Percentiles rank a stretch among this genome's conserved stretches.
These are phyloP conservation scores for Opisthograptis luteolata DNA, from an alignment of 2,888 invertebrate species.

Conservation along the genomic window DNA sequence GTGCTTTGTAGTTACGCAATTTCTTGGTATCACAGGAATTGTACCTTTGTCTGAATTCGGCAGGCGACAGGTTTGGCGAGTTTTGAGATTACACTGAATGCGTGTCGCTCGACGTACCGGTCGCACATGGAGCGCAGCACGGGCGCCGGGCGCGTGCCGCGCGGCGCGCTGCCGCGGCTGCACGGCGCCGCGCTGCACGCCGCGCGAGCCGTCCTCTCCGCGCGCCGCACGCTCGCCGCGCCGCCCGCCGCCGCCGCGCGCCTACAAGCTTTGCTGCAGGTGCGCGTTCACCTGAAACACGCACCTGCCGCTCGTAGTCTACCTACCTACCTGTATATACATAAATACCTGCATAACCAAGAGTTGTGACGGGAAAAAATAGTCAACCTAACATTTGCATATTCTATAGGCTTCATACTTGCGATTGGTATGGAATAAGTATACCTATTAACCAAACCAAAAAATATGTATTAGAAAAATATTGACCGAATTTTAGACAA, in stretches of 20 bases:
- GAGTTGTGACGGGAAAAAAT: too few species aligned
- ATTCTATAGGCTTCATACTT: too few species aligned
- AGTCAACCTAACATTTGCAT: too few species aligned
- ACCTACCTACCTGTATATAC: too few species aligned
- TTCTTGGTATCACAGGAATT: too few species aligned
- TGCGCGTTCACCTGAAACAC: not conserved
- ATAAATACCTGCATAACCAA: too few species aligned
- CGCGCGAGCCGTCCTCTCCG: conserved; percentile 82
- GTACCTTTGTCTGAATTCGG: not conserved
- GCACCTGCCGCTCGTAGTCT: too few species aligned
- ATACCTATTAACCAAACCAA: too few species aligned
- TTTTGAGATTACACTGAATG: conserved; percentile 41
- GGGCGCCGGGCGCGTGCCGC: conserved; percentile 79
- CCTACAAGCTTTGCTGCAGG: conserved; percentile 15
- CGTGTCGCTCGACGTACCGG: conserved; percentile 29
- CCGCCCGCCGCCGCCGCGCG: not conserved
- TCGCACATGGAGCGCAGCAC: conserved; percentile 22
- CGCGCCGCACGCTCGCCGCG: conserved; percentile 3
- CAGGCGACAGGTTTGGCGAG: conserved; percentile 17
- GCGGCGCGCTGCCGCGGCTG: conserved; percentile 13
- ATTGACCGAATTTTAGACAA: too few species aligned
- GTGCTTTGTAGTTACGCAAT: too few species aligned
- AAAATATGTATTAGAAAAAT: too few species aligned
- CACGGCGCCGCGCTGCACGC: conserved; percentile 79
- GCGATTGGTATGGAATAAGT: too few species aligned